phyloP scores from a whole-genome alignment of 2,888 invertebrate species.

The Lypha dubia region DNA sequence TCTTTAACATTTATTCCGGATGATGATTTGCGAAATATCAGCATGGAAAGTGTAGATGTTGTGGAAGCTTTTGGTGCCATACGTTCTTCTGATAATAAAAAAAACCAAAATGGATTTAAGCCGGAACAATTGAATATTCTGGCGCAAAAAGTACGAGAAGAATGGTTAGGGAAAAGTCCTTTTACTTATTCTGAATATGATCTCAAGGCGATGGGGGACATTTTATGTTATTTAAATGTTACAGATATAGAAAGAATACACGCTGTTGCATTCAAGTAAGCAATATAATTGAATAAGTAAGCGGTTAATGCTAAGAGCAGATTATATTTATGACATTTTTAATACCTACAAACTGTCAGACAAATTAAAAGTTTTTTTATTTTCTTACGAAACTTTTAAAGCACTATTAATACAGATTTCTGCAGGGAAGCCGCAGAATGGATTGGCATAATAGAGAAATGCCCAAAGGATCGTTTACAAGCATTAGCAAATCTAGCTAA shows the following conservation, averaged over 20 bases:
- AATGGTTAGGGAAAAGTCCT: slow-evolving; percentile 85
- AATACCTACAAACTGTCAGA: no score
- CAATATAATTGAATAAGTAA: not conserved
- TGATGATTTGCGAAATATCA: slow-evolving; percentile 84
- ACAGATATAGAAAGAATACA: slow-evolving; percentile 85
- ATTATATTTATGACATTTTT: not conserved
- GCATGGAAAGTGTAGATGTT: slow-evolving; percentile 84
- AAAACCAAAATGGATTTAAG: slow-evolving; percentile 65
- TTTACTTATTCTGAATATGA: slow-evolving; percentile 86
- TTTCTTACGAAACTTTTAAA: no score
- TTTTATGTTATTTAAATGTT: slow-evolving; percentile 85
- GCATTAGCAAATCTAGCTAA: slow-evolving; percentile 84
- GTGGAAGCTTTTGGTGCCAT: slow-evolving; percentile 85
- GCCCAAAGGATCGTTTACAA: slow-evolving; percentile 83
- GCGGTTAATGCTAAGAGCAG: no score
- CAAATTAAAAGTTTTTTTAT: no score
- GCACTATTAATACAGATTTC: not conserved
- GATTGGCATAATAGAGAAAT: slow-evolving; percentile 84
- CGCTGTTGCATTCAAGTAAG: slow-evolving; percentile 84
- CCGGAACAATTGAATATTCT: slow-evolving; percentile 83
- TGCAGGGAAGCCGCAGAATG: slow-evolving; percentile 83
- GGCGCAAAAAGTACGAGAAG: slow-evolving; percentile 84
- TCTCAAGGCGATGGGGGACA: slow-evolving; percentile 84
- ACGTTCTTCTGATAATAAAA: slow-evolving; percentile 75
- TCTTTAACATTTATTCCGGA: slow-evolving; percentile 82